phyloP scores from a whole-genome alignment of 2,797 vertebrate genomes.

The Enteromius treurensis region DNA sequence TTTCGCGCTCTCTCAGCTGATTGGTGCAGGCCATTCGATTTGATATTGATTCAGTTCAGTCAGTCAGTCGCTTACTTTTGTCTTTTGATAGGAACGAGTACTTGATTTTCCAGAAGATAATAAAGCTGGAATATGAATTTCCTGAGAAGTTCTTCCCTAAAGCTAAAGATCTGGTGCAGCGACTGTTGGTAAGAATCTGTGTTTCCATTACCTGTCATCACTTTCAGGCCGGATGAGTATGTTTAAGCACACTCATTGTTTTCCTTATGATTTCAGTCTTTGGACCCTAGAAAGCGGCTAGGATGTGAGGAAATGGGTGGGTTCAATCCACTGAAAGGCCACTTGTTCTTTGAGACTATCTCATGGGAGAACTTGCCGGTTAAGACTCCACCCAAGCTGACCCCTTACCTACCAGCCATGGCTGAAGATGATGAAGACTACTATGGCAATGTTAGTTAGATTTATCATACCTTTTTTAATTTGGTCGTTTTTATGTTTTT shows the following conservation, averaged over 20 bases:
- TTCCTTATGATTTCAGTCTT: slow-evolving; percentile 75
- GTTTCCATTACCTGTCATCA: neutral
- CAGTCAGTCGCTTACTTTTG: neutral
- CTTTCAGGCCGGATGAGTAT: neutral
- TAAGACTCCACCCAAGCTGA: slow-evolving; percentile 96
- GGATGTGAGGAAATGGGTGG: slow-evolving; percentile 98
- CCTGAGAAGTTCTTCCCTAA: slow-evolving; percentile 99
- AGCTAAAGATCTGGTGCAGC: slow-evolving; percentile 96
- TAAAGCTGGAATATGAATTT: slow-evolving; percentile 98
- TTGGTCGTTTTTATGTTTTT: neutral
- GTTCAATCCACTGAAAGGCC: slow-evolving; percentile 87
- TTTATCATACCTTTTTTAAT: neutral
- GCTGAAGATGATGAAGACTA: slow-evolving; percentile 98
- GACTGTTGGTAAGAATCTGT: slow-evolving; percentile 85
- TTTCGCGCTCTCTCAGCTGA: neutral
- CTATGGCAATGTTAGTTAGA: slow-evolving; percentile 91
- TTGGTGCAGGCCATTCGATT: too few relatives aligned
- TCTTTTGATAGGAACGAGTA: slow-evolving; percentile 89
- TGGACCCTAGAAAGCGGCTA: slow-evolving; percentile 90
- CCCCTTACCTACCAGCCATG: slow-evolving; percentile 96
- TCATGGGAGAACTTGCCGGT: slow-evolving; percentile 91
- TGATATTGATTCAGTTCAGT: neutral
- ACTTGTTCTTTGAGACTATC: slow-evolving; percentile 92
- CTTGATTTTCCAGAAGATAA: slow-evolving; percentile 99
- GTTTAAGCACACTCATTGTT: slow-evolving; percentile 1